These are phyloP conservation scores for Cebus imitator DNA, from an alignment of 2,113 vertebrate species.

Conservation along the genomic window DNA sequence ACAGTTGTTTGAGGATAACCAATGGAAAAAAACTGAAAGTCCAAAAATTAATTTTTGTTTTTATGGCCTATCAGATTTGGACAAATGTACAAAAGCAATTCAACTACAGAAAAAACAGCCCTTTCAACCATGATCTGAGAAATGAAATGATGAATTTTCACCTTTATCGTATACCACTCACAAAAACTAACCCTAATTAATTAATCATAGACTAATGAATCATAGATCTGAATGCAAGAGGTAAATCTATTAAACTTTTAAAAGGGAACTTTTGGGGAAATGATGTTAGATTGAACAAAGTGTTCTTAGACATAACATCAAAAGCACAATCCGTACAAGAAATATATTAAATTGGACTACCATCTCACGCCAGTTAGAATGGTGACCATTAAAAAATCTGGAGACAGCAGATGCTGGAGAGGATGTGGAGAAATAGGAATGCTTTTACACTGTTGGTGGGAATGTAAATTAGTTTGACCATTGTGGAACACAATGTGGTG, in stretches of 20 bases:
- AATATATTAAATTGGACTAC: background rate
- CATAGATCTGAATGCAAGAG: background rate
- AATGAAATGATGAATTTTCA: background rate
- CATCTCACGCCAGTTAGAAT: too few relatives aligned
- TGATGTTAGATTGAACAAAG: background rate
- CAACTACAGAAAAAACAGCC: background rate
- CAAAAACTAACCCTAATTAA: background rate
- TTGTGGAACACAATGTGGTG: too few relatives aligned
- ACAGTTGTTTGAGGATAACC: background rate
- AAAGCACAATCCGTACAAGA: background rate
- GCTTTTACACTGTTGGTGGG: too few relatives aligned
- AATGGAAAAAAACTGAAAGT: background rate
- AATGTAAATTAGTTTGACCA: too few relatives aligned
- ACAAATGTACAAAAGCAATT: background rate
- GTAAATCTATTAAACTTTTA: background rate
- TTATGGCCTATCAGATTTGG: background rate
- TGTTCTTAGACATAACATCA: background rate
- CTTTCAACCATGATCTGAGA: background rate
- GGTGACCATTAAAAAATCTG: too few relatives aligned
- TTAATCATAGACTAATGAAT: background rate
- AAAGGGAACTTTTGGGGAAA: background rate
- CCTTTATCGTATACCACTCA: background rate
- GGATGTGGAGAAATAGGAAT: too few relatives aligned
- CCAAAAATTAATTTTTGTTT: background rate
- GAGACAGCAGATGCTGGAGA: too few relatives aligned